Evolutionary conservation across 2,797 vertebrate species (phyloP), one percentile per base, ranked within the genome.

Genomic region (Buphagus erythrorhynchus): DNA sequence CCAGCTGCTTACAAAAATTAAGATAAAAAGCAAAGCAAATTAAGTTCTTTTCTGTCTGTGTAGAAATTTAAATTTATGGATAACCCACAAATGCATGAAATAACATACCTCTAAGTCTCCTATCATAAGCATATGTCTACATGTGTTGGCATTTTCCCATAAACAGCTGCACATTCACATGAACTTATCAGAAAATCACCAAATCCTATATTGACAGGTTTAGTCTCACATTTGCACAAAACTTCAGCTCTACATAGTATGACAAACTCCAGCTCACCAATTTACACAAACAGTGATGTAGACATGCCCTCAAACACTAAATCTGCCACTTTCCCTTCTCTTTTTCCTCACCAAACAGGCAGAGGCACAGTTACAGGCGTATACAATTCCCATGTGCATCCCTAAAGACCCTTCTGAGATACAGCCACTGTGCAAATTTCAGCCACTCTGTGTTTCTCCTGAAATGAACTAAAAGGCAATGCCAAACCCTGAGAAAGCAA

Each of bases 401-500:
- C 43, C 46, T 52, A 11, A 88, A 89, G 46, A 85, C 13, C 29
- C 54, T 73, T 80, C 58, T 58, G 52, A 93, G 63, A 62, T 59
- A 72, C 38, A 84, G 58, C 14, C 43, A 29, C 46, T 58, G 10
- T 31, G 71, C 55, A 89, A 73, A 65, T 63, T 84, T 75, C 77
- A 90, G 62, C 15, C 29, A 59, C 26, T 55, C 48, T 28, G 0
- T 11, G 3, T 71, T 77, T 74, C 86, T 86, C 93, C 90, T 89
- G 71, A 92, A 94, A 74, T 89, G 74, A 96, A 89, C 90, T 85
- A 35, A 72, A 49, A 87, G 42, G 31, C 67, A 72, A 31, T 51
- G 65, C 84, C 67, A 87, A 87, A 86, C 9, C 13, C 65, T 68
- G 61, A 76, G 42, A 91, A 91, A 86, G 75, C 78, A 82, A 49